Evolutionary conservation across 2,113 vertebrate species (phyloP).

Genomic region (Poeciliopsis turrubarensis): DNA sequence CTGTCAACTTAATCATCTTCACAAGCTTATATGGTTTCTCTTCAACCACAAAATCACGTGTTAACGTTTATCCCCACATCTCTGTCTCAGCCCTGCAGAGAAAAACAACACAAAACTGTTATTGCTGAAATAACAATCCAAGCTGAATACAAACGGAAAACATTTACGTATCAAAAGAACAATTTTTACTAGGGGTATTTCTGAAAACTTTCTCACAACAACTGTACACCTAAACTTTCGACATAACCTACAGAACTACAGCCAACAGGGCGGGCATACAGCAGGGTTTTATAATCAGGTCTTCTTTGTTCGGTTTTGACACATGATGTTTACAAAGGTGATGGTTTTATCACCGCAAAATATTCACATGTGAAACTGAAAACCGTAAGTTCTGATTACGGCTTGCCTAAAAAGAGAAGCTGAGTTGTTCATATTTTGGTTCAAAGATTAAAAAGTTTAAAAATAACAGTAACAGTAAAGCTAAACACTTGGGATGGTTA

Average conservation of each 20-base stretch:
- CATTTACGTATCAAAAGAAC: neutral
- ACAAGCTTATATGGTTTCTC: constrained; percentile 60
- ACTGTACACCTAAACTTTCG: constrained; percentile 4
- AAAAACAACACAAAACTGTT: neutral
- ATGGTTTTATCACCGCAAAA: constrained; percentile 27
- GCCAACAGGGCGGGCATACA: constrained; percentile 23
- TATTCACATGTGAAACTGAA: constrained; percentile 54
- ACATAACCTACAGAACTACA: neutral
- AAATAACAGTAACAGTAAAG: neutral
- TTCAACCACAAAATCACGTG: constrained; percentile 62
- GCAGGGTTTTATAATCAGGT: constrained; percentile 29
- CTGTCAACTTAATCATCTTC: constrained; percentile 19
- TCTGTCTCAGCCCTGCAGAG: neutral
- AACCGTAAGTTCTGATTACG: constrained; percentile 22
- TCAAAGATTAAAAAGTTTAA: neutral
- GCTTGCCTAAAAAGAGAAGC: neutral
- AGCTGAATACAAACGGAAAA: neutral
- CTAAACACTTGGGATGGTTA: too few relatives aligned
- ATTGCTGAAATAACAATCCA: neutral
- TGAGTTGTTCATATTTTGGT: neutral
- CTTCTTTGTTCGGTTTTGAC: neutral
- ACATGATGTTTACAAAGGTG: constrained; percentile 42
- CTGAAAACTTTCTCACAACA: neutral
- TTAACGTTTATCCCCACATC: neutral
- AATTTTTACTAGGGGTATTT: neutral